Evolutionary conservation across 2,888 invertebrate species (phyloP), one percentile per base, ranked within the genome.

Genomic region (Drosophila bunnanda): DNA sequence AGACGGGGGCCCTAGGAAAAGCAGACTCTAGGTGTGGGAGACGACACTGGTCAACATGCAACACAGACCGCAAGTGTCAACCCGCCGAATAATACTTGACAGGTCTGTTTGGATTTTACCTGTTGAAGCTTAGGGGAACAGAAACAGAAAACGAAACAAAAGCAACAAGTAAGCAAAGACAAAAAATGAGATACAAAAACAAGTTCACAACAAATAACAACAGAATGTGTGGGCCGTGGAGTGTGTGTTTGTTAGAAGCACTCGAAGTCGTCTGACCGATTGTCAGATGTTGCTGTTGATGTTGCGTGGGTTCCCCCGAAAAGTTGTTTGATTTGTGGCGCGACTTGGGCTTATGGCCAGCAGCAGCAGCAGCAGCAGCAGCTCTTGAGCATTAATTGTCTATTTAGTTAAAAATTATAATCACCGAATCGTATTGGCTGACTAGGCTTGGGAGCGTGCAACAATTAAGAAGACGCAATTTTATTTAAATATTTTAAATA

Each of bases 101-200:
- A 46, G 66, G 75, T 76, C 62, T 72, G n/a, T 79, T 79, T 71
- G 15, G 55, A 55, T 13, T 66, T 83, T 83, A 82, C 86, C 81
- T 86, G 87, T 83, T 83, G 83, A 84, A 68, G 78, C 78, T 71
- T 79, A 78, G 75, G 76, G 75, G 76, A 78, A 72, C 44, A 32
- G 34, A 73, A 65, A 68, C 86, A 80, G 72, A 78, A 46, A 46
- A 34, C 32, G 38, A 62, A 44, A 53, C 52, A 60, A 61, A 60
- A 68, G 69, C 79, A 67, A 70, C 80, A 85, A 80, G 83, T 79
- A 79, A 82, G 77, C 68, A 80, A 77, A 79, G 75, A 78, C 72
- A 54, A 72, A 53, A 61, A 43, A 68, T 46, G 41, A 36, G 28
- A 41, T 28, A 62, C 55, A 44, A 56, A 66, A 70, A 70, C 84